These are phyloP conservation scores for Petromus typicus DNA, from an alignment of 2,113 vertebrate species.

Conservation along the genomic window DNA sequence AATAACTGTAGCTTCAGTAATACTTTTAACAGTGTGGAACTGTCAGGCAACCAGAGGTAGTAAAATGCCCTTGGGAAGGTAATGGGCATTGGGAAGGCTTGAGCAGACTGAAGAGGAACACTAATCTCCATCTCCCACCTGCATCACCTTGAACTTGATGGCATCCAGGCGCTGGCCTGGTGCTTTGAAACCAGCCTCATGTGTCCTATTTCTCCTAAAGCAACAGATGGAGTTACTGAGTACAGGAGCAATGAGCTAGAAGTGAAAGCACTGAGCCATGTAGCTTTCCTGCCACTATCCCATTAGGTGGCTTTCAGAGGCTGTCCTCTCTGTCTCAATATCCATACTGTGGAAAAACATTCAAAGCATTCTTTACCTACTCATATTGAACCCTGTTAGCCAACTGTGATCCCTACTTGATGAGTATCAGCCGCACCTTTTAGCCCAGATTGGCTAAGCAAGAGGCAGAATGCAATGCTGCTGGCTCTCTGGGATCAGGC, in stretches of 20 bases:
- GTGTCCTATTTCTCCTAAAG: not conserved
- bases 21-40: conserved; percentile 83
- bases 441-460: not conserved
- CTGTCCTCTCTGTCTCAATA: not conserved
- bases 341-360: not conserved
- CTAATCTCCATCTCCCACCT: conserved; percentile 27
- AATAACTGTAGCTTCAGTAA: conserved; percentile 82
- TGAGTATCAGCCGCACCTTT: not conserved
- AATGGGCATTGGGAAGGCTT: conserved; percentile 69
- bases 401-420: not conserved
- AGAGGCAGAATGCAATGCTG: not conserved
- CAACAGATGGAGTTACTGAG: not conserved
- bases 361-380: not conserved
- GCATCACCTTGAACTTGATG: conserved; percentile 62
- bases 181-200: not conserved
- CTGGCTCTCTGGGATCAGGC: not conserved
- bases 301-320: not conserved
- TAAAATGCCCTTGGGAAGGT: conserved; percentile 82
- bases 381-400: not conserved
- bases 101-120: conserved; percentile 73
- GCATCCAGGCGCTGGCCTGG: not conserved
- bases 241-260: not conserved
- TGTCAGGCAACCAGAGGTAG: conserved; percentile 81
- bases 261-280: not conserved
- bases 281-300: not conserved